These are phyloP conservation scores for Nothoprocta pentlandii DNA, from an alignment of 2,113 vertebrate species.

Conservation along the genomic window DNA sequence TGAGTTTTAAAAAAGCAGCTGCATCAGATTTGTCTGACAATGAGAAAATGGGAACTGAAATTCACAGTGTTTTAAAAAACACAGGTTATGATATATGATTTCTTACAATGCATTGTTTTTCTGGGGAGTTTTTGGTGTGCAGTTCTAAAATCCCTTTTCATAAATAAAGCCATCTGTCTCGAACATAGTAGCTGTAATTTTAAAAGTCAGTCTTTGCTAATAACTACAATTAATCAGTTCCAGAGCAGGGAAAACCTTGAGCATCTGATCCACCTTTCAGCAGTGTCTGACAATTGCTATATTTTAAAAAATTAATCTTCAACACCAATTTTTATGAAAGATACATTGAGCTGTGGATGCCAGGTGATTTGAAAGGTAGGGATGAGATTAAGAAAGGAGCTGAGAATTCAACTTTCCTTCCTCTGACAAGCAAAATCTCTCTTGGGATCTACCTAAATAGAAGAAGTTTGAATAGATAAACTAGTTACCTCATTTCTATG, in stretches of 20 bases:
- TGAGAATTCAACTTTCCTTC: not conserved
- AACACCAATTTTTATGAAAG: not conserved
- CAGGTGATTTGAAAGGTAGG: not conserved
- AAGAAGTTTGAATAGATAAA: not conserved
- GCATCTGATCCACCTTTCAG: not conserved
- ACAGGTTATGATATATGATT: not conserved
- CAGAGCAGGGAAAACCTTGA: constrained; percentile 55
- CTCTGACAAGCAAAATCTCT: not conserved
- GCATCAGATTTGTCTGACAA: not conserved
- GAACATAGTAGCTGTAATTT: constrained; percentile 56
- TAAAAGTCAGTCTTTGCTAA: constrained; percentile 50
- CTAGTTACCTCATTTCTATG: not conserved
- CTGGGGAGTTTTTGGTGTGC: not conserved
- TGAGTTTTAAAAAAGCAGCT: not conserved
- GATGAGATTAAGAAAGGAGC: not conserved
- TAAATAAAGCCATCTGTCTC: constrained; percentile 66
- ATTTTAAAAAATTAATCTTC: constrained; percentile 8
- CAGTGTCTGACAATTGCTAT: not conserved
- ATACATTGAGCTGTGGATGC: not conserved
- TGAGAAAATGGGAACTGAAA: not conserved
- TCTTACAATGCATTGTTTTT: constrained; percentile 18
- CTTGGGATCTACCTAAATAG: not conserved
- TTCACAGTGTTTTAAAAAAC: constrained; percentile 2
- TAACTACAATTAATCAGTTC: constrained; percentile 52
- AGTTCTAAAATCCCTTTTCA: constrained; percentile 35